Conservation (phyloP, 1,140 invertebrate genomes). For the Triops longicaudatus region DNA sequence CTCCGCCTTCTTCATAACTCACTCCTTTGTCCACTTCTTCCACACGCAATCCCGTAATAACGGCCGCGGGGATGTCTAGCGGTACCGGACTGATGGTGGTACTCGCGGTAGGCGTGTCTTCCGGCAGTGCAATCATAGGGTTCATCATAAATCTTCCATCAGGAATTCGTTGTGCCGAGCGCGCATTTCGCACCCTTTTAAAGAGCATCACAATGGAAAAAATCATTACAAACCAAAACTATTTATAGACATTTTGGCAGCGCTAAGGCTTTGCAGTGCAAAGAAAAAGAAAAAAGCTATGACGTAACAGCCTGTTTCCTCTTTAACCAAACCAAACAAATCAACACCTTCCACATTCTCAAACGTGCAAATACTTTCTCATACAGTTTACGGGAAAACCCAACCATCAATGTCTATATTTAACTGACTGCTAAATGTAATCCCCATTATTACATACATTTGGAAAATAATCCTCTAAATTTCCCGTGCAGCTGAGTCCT, state of each 20-base stretch:
- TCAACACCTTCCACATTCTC: neutral
- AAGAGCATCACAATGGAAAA: neutral
- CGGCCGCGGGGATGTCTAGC: slow-evolving; percentile 49
- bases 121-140: neutral
- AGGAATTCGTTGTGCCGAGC: slow-evolving; percentile 2
- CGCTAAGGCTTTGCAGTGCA: neutral
- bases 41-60: slow-evolving; percentile 31
- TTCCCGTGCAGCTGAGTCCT: too few species aligned
- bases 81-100: slow-evolving; percentile 39
- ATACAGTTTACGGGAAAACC: neutral
- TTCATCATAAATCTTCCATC: neutral
- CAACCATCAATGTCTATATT: too few species aligned
- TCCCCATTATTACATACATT: too few species aligned
- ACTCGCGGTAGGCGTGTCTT: neutral
- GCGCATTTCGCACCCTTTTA: neutral
- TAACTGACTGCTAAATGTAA: too few species aligned
- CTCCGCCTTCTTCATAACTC: slow-evolving; percentile 50
- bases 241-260: neutral
- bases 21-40: slow-evolving; percentile 47
- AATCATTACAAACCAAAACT: neutral
- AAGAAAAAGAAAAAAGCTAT: neutral
- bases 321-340: neutral
- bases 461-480: too few species aligned
- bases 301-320: neutral
- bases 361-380: neutral